Base-by-base conservation (phyloP, 2,113 vertebrate species). In the Notarius quadriscutis region DNA sequence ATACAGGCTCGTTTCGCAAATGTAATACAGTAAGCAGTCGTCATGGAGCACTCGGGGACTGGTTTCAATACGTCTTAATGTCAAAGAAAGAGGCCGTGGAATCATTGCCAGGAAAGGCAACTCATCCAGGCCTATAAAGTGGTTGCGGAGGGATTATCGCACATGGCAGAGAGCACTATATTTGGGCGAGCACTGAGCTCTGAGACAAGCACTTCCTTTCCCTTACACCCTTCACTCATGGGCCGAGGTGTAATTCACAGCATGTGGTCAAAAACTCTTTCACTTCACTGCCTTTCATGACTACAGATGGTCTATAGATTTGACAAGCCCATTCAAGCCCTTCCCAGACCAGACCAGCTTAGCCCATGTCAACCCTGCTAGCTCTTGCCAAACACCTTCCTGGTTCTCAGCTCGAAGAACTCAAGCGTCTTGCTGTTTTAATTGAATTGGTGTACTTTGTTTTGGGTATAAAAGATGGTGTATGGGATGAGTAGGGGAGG, bases 231-330 rank as follows among this genome's bases (percentile, higher is more conserved):
- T 63, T 63, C 22, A 2, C 9, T 22, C 41, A 22, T 1, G 71
- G 11, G 71, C 50, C 18, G 2, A 50, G 17, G 17, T 72, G 6
- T 20, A 74, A 74, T 50, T 50, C 71, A 3, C 9, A 5, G 10
- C 17, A 30, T 30, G 25, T 69, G 67, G 20, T 71, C 12, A 20
- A 22, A 57, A 34, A 58, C 74, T 48, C 85, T 30, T 14, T 17
- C 77, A 41, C 14, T 12, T 87, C 65, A 91, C 92, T 93, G 83
- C 84, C 92, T 92, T 93, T 92, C 93, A 92, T 84, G 90, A 86
- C 81, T 79, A 86, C 91, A 88, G 91, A 89, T 85, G 89, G 93
- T 91, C 4, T 86, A 7, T 90, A 90, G 92, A 92, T 87, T 86
- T 86, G 89, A 92, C 90, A 60, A 84, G 90, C 91, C 90, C 87